Evolutionary conservation across 2,888 invertebrate genomes (phyloP), one percentile per base, ranked within the genome.

Genomic region (Athalia circularis): DNA sequence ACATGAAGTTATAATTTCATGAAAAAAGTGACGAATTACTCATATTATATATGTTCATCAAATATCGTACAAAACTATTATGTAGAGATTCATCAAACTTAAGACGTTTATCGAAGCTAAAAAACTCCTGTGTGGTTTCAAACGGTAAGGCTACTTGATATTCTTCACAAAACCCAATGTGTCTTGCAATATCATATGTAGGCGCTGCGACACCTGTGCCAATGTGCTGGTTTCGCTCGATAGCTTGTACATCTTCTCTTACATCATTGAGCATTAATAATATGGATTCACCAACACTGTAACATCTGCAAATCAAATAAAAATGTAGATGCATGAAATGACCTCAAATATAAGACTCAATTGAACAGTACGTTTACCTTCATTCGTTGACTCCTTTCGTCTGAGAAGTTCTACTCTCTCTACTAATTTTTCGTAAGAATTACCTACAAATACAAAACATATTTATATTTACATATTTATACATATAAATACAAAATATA

Each of bases 221-320:
- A 61, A n/a, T 61, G 9, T 61, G 3, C 61, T n/a, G 13, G 61
- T 4, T 61, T 61, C 13, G 61, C 61, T 61, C 15, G 13, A 61
- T 61, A 15, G 15, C 61, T n/a, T 13, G n/a, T 13, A 61, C 5
- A 13, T 61, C 15, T 61, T 61, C 61, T 61, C 15, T 3, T 13
- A 61, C 15, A n/a, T 15, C 15, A 61, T 61, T 61, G 61, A 61
- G 61, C 61, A 61, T 61, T 13, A n/a, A n/a, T 61, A 61, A n/a
- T 5, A 61, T 61, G 4, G 61, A 11, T 13, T n/a, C 6, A n/a
- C 61, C 4, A 61, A 61, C 4, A 61, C 61, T 7, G 61, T 61
- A 61, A 7, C 61, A 61, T 61, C 61, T 61, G 13, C 61, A n/a
- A 15, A 61, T 61, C 4, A 15, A 13, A 61, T n/a, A 61, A 13